Evolutionary conservation across 1,140 invertebrate genomes (phyloP).

Genomic region (Zelostemma sp.): DNA sequence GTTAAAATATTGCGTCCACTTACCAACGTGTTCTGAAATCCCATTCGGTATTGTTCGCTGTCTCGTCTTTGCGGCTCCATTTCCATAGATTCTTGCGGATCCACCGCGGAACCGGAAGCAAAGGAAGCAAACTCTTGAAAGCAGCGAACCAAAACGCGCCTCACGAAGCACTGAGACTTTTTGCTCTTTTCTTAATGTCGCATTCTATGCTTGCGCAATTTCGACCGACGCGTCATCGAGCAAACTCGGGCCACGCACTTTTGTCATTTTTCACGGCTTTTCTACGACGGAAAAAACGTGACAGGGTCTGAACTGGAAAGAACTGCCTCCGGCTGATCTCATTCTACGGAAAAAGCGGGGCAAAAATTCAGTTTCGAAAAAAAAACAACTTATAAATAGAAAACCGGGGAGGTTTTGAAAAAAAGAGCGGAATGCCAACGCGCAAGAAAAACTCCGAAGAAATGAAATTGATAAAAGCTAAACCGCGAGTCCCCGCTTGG

Average conservation of each 20-base stretch:
- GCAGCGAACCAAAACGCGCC: conserved; percentile 26
- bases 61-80: conserved; percentile 50
- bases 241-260: conserved; percentile 20
- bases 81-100: conserved; percentile 21
- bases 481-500: too few relatives aligned
- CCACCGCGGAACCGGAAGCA: conserved; percentile 12
- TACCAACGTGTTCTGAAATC: conserved; percentile 86
- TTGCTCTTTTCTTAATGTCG: conserved; percentile 38
- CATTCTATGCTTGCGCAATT: conserved; percentile 43
- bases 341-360: too few relatives aligned
- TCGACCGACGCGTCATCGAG: conserved; percentile 32
- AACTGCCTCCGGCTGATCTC: too few relatives aligned
- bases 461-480: too few relatives aligned
- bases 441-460: too few relatives aligned
- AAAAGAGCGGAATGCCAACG: too few relatives aligned
- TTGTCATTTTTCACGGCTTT: not conserved
- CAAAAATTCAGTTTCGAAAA: too few relatives aligned
- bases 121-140: conserved; percentile 22
- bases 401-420: too few relatives aligned
- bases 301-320: too few relatives aligned
- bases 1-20: conserved; percentile 60
- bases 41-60: conserved; percentile 77
- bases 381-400: too few relatives aligned
- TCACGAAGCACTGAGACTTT: conserved; percentile 34
- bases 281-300: conserved; percentile 1